Conservation (phyloP, 1,140 invertebrate species). For the Pygmarrhopalites habei region DNA sequence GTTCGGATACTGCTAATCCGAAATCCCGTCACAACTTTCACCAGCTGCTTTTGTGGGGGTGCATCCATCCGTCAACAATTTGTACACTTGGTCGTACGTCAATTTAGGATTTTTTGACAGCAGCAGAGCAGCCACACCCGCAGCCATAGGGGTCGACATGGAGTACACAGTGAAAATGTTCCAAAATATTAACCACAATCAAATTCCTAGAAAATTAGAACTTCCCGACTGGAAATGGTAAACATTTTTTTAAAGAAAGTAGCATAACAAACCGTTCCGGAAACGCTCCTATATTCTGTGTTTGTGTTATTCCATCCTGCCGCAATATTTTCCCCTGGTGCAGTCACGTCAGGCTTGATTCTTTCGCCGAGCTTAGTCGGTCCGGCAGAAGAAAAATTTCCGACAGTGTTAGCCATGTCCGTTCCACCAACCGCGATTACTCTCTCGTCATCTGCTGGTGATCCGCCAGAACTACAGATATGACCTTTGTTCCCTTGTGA, state of each 20-base stretch:
- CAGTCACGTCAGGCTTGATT: constrained; percentile 13
- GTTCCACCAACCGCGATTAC: constrained; percentile 14
- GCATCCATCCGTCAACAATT: background rate
- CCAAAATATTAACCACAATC: too few relatives aligned
- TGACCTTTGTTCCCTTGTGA: background rate
- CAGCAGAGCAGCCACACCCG: constrained; percentile 3
- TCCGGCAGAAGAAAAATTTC: background rate
- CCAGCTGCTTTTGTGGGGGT: background rate
- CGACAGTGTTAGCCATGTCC: background rate
- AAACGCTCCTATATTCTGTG: background rate
- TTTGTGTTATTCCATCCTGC: background rate
- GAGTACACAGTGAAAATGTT: too few relatives aligned
- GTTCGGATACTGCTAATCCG: background rate
- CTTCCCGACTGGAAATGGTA: too few relatives aligned
- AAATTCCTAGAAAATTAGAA: too few relatives aligned
- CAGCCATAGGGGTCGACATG: too few relatives aligned
- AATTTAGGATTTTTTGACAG: background rate
- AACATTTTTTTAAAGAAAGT: too few relatives aligned
- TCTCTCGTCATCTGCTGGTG: background rate
- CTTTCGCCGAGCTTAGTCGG: background rate
- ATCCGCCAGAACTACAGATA: background rate
- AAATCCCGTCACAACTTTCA: background rate
- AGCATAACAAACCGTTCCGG: too few relatives aligned
- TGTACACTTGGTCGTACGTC: background rate
- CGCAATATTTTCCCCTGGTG: constrained; percentile 3